Conservation (phyloP, 2,888 invertebrate genomes). For the Tholera decimalis region DNA sequence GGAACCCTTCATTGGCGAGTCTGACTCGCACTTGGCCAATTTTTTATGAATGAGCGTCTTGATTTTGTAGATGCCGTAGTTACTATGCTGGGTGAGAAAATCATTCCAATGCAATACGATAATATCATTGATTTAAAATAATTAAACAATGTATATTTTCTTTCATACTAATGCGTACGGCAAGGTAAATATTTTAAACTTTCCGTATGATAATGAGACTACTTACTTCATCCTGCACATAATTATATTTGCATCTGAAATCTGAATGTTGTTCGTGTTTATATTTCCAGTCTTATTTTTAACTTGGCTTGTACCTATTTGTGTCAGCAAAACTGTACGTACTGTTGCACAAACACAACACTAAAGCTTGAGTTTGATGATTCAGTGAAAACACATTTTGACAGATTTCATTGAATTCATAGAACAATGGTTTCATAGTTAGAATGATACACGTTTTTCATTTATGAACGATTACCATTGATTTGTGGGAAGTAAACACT, state of each 20-base stretch:
- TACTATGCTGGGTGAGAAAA: not conserved
- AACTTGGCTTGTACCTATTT: conserved; percentile 71
- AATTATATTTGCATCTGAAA: conserved; percentile 59
- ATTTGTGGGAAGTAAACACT: conserved; percentile 34
- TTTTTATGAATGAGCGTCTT: too few species aligned
- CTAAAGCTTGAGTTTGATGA: conserved; percentile 47
- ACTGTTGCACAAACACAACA: conserved; percentile 59
- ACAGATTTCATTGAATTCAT: conserved; percentile 62
- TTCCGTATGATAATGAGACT: conserved; percentile 25
- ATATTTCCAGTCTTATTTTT: conserved; percentile 74
- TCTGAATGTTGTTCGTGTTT: conserved; percentile 68
- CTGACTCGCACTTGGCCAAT: too few species aligned
- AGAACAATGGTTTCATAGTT: conserved; percentile 62
- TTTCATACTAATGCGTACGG: conserved; percentile 1
- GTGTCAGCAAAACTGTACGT: conserved; percentile 71
- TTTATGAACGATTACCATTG: conserved; percentile 34
- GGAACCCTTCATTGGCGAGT: too few species aligned
- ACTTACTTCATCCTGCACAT: conserved; percentile 31
- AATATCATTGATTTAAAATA: conserved; percentile 3
- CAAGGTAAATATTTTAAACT: conserved; percentile 22
- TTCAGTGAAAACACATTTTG: conserved; percentile 55
- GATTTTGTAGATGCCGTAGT: not conserved
- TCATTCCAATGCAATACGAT: not conserved
- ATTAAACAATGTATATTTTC: conserved; percentile 1
- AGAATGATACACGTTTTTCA: conserved; percentile 25